These are phyloP conservation scores for Sminthurides aquaticus DNA, from an alignment of 2,888 invertebrate genomes.

Conservation along the genomic window DNA sequence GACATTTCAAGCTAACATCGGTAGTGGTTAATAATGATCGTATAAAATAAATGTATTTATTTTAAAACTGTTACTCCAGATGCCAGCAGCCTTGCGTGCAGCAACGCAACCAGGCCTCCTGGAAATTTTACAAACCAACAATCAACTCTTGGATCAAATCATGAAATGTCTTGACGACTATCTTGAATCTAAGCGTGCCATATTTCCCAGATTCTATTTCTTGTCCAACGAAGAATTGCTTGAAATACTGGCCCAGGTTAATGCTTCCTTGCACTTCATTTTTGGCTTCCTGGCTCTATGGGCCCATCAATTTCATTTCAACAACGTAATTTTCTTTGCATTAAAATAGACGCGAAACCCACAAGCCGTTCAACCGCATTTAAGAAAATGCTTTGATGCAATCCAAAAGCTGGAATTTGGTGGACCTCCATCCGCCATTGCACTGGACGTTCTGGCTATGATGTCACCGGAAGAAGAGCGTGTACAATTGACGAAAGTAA, in stretches of 20 bases:
- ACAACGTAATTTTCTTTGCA: too few relatives aligned
- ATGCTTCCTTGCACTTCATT: conserved; percentile 9
- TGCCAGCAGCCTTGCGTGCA: conserved; percentile 71
- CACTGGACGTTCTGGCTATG: conserved; percentile 72
- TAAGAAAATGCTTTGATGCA: conserved; percentile 82
- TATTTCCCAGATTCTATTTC: conserved; percentile 84
- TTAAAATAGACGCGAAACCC: conserved; percentile 75
- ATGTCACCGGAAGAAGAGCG: conserved; percentile 81
- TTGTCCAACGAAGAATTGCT: conserved; percentile 80
- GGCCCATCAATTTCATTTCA: too few relatives aligned
- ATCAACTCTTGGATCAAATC: conserved; percentile 74
- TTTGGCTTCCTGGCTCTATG: too few relatives aligned
- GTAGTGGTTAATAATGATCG: too few relatives aligned
- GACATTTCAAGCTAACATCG: too few relatives aligned
- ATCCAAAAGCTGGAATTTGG: conserved; percentile 71
- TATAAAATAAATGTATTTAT: too few relatives aligned
- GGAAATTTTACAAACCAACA: conserved; percentile 63
- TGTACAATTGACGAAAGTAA: conserved; percentile 64
- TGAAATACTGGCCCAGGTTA: conserved; percentile 78
- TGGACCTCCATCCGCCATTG: conserved; percentile 42
- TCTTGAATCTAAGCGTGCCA: conserved; percentile 76
- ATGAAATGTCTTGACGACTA: conserved; percentile 85
- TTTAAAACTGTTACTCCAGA: too few relatives aligned
- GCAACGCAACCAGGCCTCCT: conserved; percentile 65
- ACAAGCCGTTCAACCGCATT: conserved; percentile 79